Conservation (phyloP, 2,888 invertebrate species). For the Platycheirus albimanus region DNA sequence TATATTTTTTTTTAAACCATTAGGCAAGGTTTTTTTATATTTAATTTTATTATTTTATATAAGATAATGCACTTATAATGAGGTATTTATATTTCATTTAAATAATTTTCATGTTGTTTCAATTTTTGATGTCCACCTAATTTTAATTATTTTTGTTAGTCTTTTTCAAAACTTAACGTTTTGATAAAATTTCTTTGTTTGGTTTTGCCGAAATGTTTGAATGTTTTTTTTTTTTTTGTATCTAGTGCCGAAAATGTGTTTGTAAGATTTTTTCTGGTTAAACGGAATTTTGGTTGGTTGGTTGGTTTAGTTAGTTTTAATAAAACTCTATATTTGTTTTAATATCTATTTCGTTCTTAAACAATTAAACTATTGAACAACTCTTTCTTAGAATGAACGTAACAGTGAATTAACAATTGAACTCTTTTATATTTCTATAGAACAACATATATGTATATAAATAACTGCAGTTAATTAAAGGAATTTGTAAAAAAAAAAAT, state of each 20-base stretch:
- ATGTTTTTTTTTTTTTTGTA: conserved; percentile 53
- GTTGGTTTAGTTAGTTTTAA: conserved; percentile 27
- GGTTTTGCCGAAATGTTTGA: conserved; percentile 78
- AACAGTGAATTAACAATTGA: conserved; percentile 73
- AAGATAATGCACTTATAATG: conserved; percentile 80
- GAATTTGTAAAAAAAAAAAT: conserved; percentile 42
- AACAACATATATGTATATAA: conserved; percentile 65
- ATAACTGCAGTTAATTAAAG: conserved; percentile 54
- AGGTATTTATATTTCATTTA: conserved; percentile 78
- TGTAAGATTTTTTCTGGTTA: conserved; percentile 11
- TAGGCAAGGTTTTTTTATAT: conserved; percentile 27
- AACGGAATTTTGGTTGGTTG: conserved; percentile 43
- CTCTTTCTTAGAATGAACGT: conserved; percentile 67
- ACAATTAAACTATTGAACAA: conserved; percentile 74
- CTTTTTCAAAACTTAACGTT: conserved; percentile 55
- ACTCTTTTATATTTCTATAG: conserved; percentile 65
- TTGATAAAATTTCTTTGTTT: conserved; percentile 18
- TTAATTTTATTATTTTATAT: conserved; percentile 72
- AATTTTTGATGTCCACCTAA: conserved; percentile 45
- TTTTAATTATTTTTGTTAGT: conserved; percentile 24
- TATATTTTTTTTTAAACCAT: conserved; percentile 31
- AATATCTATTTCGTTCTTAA: conserved; percentile 56
- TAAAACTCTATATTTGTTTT: conserved; percentile 50
- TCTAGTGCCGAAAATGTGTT: conserved; percentile 71
- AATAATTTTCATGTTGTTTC: conserved; percentile 71